Percentiles rank a stretch among this genome's conserved stretches.
Evolutionary conservation across 1,140 invertebrate genomes (phyloP).

Genomic region (Philopotamus ludificatus): DNA sequence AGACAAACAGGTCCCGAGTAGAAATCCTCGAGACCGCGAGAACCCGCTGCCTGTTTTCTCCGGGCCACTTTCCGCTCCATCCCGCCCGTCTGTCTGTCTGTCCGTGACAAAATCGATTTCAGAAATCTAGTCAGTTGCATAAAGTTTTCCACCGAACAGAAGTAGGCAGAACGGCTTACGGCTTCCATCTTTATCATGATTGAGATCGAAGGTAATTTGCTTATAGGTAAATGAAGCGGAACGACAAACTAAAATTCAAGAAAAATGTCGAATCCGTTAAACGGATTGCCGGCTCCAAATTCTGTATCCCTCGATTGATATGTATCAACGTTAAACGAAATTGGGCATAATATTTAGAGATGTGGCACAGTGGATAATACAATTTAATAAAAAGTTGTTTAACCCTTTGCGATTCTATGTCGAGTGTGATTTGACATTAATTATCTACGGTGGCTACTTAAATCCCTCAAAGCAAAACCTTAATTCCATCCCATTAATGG

Average conservation of each 20-base stretch:
- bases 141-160: constrained; percentile 14
- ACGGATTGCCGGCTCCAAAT: background rate
- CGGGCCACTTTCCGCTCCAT: no score
- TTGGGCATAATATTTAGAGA: no score
- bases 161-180: background rate
- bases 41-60: background rate
- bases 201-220: constrained; percentile 25
- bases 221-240: background rate
- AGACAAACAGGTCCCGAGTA: background rate
- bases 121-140: constrained; percentile 15
- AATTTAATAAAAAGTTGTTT: no score
- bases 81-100: constrained; percentile 3
- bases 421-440: no score
- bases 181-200: constrained; percentile 14
- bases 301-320: no score
- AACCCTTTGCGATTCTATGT: no score
- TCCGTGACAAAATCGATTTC: constrained; percentile 22
- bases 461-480: no score
- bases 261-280: no score
- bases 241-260: constrained; percentile 5
- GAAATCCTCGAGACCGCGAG: background rate
- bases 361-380: no score
- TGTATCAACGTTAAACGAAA: no score
- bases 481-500: no score
- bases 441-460: no score